Base-by-base conservation (phyloP, 2,113 vertebrate species). In the Copsychus sechellarum region DNA sequence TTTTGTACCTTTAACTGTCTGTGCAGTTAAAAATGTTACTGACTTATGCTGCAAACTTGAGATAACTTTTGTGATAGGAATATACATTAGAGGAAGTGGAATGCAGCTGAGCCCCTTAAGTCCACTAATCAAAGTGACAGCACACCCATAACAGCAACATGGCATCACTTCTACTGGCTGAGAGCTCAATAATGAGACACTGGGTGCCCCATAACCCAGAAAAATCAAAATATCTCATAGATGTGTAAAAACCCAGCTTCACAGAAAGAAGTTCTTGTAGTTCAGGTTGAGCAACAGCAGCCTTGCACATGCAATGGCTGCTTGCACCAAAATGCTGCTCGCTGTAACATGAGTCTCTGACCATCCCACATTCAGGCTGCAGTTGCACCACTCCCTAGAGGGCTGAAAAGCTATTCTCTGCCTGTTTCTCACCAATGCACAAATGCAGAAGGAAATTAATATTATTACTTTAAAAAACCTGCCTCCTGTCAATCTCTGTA, bases 111-210 rank as follows among this genome's bases (percentile, higher is more conserved):
- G 17, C 5, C 11, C 12, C 36, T 66, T 28, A 76, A 82, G 57
- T 38, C 48, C n/a, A 12, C 57, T 57, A 69, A 61, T 69, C 48
- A 73, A 77, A 77, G 40, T 22, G 19, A 28, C 54, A 73, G 23
- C 40, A 47, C 33, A 43, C 12, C 10, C 15, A 8, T 9, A 82
- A n/a, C 16, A 70, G 29, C 29, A 73, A 34, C n/a, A 42, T 13
- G n/a, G 14, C 40, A 91, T 22, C 58, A 3, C 29, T 40, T 36
- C 19, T 18, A 7, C 47, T 28, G 45, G 22, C 33, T 54, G 45
- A 54, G 53, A 83, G 26, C 5, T 3, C 0, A 0, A 26, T 56
- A 42, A 64, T 1, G 5, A 72, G 34, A 23, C 23, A 66, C 45
- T 36, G 57, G 17, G 34, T 2, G 4, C 36, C 53, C 43, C 18